phyloP scores from a whole-genome alignment of 2,113 vertebrate species.

The Ammodytes dubius region DNA sequence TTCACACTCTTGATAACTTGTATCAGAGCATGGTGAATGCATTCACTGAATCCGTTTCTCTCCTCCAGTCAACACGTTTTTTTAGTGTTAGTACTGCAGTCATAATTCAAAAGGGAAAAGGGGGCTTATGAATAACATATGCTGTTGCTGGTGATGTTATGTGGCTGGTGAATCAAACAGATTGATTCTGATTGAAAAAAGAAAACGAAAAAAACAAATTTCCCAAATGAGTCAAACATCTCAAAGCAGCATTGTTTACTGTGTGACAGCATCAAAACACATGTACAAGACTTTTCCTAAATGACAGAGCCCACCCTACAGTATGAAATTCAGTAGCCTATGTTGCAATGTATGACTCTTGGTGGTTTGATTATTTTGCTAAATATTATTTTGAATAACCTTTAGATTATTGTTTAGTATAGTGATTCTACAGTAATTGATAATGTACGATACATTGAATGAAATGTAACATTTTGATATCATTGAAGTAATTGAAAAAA shows the following conservation, averaged over 20 bases:
- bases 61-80: conserved; percentile 15
- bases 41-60: background rate
- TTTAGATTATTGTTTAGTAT: no score
- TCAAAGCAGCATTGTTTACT: background rate
- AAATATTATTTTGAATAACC: background rate
- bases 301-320: background rate
- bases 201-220: no score
- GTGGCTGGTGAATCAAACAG: background rate
- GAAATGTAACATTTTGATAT: no score
- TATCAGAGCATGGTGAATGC: conserved; percentile 6
- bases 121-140: background rate
- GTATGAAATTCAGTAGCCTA: background rate
- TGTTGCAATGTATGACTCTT: background rate
- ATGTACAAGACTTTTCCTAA: no score
- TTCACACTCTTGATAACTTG: conserved; percentile 8
- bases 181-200: no score
- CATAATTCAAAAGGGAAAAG: background rate
- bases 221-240: background rate
- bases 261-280: background rate
- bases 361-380: background rate
- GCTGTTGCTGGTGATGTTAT: background rate
- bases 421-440: no score
- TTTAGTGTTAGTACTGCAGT: conserved; percentile 12
- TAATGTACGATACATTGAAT: no score
- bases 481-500: no score